Conservation (phyloP, 2,797 vertebrate species). For the Fringilla coelebs region DNA sequence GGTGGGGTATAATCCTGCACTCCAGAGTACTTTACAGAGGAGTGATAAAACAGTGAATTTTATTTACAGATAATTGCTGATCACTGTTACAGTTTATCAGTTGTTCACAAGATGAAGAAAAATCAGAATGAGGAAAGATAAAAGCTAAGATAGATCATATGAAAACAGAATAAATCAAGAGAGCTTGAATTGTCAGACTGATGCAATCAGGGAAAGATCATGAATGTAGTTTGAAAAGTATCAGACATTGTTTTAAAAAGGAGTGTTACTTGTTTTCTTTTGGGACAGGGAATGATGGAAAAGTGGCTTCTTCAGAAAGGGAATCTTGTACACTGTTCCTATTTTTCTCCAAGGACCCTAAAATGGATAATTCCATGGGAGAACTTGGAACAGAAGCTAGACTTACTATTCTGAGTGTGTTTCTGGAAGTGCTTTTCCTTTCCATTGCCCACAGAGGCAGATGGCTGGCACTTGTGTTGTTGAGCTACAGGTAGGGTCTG, state of each 20-base stretch:
- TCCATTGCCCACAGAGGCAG: not conserved
- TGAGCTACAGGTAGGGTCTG: not conserved
- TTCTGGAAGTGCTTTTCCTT: not conserved
- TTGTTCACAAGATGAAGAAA: constrained; percentile 29
- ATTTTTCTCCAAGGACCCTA: not conserved
- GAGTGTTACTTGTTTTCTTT: not conserved
- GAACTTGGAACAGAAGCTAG: not conserved
- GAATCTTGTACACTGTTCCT: not conserved
- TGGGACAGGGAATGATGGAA: not conserved
- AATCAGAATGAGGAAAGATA: not conserved
- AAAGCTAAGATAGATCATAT: not conserved
- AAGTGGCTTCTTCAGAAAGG: not conserved
- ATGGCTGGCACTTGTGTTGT: not conserved
- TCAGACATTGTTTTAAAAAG: not conserved
- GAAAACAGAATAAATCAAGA: not conserved
- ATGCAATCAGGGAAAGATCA: not conserved
- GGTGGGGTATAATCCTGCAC: constrained; percentile 21
- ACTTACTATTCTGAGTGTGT: not conserved
- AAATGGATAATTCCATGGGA: not conserved
- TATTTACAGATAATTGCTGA: constrained; percentile 36
- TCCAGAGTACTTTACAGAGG: not conserved
- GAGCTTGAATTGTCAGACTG: not conserved
- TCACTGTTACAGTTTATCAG: constrained; percentile 4
- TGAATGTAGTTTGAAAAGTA: not conserved
- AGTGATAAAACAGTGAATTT: constrained; percentile 22